Conservation (phyloP, 2,113 vertebrate genomes). For the Cynoglossus semilaevis region DNA sequence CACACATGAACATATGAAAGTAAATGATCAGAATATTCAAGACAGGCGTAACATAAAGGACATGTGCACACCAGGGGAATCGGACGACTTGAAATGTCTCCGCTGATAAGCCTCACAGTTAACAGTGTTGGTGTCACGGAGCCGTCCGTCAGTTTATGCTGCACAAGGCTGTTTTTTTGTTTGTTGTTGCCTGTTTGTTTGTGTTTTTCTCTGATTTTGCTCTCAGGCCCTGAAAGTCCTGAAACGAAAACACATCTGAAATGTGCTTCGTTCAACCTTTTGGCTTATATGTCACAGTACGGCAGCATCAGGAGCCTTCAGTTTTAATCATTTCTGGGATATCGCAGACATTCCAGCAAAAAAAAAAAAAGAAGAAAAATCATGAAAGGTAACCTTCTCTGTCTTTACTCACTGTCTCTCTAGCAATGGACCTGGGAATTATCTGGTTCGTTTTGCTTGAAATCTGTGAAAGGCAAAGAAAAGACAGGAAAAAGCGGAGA, state of each 20-base stretch:
- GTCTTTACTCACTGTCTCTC: conserved; percentile 61
- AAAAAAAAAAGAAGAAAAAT: too few relatives aligned
- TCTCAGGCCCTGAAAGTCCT: too few relatives aligned
- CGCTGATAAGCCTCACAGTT: conserved; percentile 27
- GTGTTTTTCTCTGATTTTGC: conserved; percentile 26
- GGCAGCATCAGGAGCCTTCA: conserved; percentile 63
- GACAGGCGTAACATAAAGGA: too few relatives aligned
- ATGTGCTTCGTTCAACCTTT: conserved; percentile 41
- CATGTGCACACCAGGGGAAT: too few relatives aligned
- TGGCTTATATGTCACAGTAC: conserved; percentile 31
- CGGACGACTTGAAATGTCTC: conserved; percentile 28
- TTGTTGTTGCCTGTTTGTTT: conserved; percentile 9
- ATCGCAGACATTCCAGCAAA: conserved; percentile 70
- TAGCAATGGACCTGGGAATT: conserved; percentile 61
- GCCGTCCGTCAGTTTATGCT: conserved; percentile 5
- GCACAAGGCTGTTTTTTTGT: conserved; percentile 8
- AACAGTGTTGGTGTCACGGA: conserved; percentile 5
- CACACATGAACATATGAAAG: conserved; percentile 18
- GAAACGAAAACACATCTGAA: conserved; percentile 31
- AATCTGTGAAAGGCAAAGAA: conserved; percentile 46
- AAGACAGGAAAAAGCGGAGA: conserved; percentile 32
- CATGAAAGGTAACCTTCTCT: conserved; percentile 72
- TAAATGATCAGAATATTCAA: too few relatives aligned
- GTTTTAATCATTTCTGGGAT: conserved; percentile 73
- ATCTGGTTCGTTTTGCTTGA: conserved; percentile 48